Base-by-base conservation (phyloP, 2,113 vertebrate genomes). In the Aleadryas rufinucha region DNA sequence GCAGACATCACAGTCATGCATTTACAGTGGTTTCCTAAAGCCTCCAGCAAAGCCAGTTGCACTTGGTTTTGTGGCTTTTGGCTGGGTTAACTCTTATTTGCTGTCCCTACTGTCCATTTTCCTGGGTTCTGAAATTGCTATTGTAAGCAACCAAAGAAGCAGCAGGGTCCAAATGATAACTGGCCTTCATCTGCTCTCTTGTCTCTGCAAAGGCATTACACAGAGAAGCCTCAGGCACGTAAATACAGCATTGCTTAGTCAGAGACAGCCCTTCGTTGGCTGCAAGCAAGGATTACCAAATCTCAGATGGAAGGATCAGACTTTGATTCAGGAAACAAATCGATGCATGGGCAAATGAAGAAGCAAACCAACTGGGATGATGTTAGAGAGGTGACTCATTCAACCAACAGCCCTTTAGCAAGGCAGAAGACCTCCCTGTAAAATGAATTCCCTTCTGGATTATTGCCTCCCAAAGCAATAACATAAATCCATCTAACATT, bases 401-500 rank as follows among this genome's bases (percentile, higher is more conserved):
- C 89, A 90, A 68, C 87, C 52, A 49, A 59, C 89, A 97, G 85
- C 85, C 68, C 83, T 97, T 92, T 26, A 94, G 84, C 84, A 85
- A 95, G 74, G 94, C 79, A 49, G 52, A 77, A 96, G 80, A 83
- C 94, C 90, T 97, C 95, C 70, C 82, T 21, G 79, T 42, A 81
- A 95, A 92, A 95, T 16, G 59, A 97, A 96, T 98, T 97, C 96
- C 91, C 95, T 80, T 91, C 87, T 75, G 93, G 94, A 93, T 97
- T 97, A 96, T 71, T 97, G 80, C 91, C 80, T 97, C 95, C 95
- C 90, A 94, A 76, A 97, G 97, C 95, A 98, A 97, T 96, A 98
- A 97, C 61, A 57, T 31, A 97, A 97, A 98, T 98, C 96, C 96
- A 94, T 86, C 94, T 97, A 98, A 98, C 97, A 97, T 98, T 97